phyloP scores from a whole-genome alignment of 2,888 invertebrate genomes.

The Sphecodes monilicornis region DNA sequence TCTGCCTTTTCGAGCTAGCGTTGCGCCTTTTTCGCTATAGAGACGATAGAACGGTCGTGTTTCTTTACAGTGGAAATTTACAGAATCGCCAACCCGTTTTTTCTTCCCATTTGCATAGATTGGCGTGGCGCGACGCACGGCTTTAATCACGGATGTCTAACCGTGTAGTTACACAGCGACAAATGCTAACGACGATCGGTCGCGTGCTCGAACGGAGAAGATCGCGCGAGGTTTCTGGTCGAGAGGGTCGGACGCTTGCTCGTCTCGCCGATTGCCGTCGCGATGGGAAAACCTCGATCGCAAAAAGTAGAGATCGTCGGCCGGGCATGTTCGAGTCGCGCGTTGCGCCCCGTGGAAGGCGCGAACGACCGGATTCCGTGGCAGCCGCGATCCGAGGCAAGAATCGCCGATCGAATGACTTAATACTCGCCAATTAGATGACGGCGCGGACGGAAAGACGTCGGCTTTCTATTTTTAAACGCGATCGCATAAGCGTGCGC shows the following conservation, averaged over 20 bases:
- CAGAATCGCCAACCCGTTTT: not conserved
- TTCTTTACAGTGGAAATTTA: slow-evolving; percentile 21
- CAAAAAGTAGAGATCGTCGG: slow-evolving; percentile 22
- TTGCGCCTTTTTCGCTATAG: no score
- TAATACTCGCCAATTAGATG: slow-evolving; percentile 56
- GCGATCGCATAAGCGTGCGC: slow-evolving; percentile 8
- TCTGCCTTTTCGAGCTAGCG: no score
- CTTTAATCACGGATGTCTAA: not conserved
- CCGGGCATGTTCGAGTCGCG: slow-evolving; percentile 33
- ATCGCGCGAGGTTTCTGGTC: not conserved
- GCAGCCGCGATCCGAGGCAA: slow-evolving; percentile 6
- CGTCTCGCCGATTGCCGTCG: not conserved
- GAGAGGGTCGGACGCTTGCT: not conserved
- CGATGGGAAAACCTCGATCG: slow-evolving; percentile 10
- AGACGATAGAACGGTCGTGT: not conserved
- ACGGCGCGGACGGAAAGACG: slow-evolving; percentile 29
- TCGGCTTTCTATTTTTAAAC: slow-evolving; percentile 33
- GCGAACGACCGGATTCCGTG: slow-evolving; percentile 39
- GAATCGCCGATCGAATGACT: slow-evolving; percentile 43
- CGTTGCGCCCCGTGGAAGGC: not conserved
- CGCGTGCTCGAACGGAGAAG: slow-evolving; percentile 6
- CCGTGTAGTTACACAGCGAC: not conserved
- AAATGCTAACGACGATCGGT: not conserved
- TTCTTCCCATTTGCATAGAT: not conserved
- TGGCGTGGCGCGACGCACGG: not conserved